phyloP scores from a whole-genome alignment of 2,113 vertebrate species.

The Plestiodon gilberti region DNA sequence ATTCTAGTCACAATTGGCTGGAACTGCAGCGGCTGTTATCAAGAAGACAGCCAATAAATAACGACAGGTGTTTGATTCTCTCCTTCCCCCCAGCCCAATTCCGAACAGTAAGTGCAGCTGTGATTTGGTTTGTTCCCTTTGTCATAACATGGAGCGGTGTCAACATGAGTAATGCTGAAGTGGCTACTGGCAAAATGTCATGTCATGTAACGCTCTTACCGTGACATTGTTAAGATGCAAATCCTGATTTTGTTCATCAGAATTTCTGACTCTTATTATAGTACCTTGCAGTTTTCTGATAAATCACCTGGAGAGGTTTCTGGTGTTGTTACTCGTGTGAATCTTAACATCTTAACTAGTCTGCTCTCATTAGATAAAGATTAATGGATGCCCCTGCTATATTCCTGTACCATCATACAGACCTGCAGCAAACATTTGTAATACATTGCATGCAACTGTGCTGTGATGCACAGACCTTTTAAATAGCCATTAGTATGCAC shows the following conservation, averaged over 20 bases:
- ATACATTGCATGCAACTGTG: constrained; percentile 14
- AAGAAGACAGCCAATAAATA: constrained; percentile 46
- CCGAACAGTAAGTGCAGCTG: constrained; percentile 34
- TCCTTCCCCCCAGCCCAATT: constrained; percentile 25
- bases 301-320: constrained; percentile 35
- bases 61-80: constrained; percentile 38
- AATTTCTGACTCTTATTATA: constrained; percentile 49
- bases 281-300: constrained; percentile 31
- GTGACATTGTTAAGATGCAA: constrained; percentile 69
- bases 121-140: constrained; percentile 47
- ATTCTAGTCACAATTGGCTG: constrained; percentile 16
- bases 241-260: constrained; percentile 62
- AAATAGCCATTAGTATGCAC: not conserved
- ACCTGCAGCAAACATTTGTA: not conserved
- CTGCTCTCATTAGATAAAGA: not conserved
- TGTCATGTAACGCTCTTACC: constrained; percentile 45
- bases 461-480: not conserved
- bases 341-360: not conserved
- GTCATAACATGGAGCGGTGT: constrained; percentile 53
- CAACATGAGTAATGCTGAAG: constrained; percentile 64
- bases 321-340: not conserved
- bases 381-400: not conserved
- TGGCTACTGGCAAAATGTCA: constrained; percentile 65
- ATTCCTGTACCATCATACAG: not conserved
- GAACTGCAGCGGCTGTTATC: constrained; percentile 26